phyloP scores from a whole-genome alignment of 2,113 vertebrate species.

The Phalacrocorax carbo region DNA sequence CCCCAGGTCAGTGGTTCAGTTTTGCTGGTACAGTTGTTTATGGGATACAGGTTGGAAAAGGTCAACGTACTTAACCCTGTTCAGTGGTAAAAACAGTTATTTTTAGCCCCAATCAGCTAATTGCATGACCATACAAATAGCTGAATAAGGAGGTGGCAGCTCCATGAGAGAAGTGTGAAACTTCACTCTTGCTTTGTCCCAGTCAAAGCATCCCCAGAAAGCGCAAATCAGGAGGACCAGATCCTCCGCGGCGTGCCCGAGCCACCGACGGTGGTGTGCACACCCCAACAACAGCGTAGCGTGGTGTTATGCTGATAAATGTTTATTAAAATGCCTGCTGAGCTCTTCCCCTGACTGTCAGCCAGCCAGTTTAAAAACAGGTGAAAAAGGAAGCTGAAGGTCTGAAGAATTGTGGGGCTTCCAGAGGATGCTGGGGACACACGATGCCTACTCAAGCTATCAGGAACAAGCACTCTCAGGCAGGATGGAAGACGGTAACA shows the following conservation, averaged over 20 bases:
- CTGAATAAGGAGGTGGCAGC: background rate
- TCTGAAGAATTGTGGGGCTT: background rate
- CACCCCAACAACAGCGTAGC: background rate
- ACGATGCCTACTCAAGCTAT: background rate
- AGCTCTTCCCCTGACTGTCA: background rate
- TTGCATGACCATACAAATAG: background rate
- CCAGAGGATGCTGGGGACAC: background rate
- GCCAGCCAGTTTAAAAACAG: background rate
- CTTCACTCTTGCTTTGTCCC: background rate
- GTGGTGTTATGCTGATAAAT: background rate
- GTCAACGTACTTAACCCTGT: background rate
- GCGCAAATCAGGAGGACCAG: background rate
- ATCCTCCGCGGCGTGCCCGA: fast-evolving
- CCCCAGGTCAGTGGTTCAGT: background rate
- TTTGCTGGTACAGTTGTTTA: background rate
- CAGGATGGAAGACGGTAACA: background rate
- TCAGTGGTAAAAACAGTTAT: background rate
- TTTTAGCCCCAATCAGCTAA: background rate
- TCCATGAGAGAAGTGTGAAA: background rate
- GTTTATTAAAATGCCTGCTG: background rate
- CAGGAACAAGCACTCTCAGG: background rate
- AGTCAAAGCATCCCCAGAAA: background rate
- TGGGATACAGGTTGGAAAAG: background rate
- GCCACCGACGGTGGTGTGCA: fast-evolving
- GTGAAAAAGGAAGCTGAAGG: background rate